Percentiles rank a stretch among this genome's conserved stretches.
phyloP scores from a whole-genome alignment of 2,113 vertebrate genomes.

The Cavia porcellus region DNA sequence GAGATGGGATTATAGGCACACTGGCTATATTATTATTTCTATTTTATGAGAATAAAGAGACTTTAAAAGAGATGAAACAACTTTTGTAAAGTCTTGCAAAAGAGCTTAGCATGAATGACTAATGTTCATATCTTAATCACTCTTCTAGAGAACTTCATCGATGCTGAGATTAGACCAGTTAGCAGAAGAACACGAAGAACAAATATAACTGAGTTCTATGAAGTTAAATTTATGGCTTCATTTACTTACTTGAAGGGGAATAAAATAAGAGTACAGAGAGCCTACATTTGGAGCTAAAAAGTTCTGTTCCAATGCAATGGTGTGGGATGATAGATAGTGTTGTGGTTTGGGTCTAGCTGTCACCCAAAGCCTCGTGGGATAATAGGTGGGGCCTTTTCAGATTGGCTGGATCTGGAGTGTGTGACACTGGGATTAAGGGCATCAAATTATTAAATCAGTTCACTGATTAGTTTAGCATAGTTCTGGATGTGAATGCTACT shows the following conservation, averaged over 20 bases:
- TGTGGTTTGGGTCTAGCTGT: neutral
- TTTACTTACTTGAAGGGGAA: neutral
- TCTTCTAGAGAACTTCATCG: neutral
- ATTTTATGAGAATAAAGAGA: neutral
- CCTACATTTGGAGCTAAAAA: neutral
- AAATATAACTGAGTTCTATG: neutral
- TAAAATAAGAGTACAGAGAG: neutral
- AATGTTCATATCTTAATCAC: neutral
- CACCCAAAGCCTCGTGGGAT: neutral
- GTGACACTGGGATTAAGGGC: neutral
- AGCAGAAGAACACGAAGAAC: neutral
- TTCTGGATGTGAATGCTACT: neutral
- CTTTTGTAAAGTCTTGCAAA: neutral
- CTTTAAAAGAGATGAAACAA: neutral
- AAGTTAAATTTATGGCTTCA: slow-evolving; percentile 1
- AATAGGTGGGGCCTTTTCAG: neutral
- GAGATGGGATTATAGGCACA: neutral
- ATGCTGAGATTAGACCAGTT: neutral
- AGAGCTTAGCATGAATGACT: neutral
- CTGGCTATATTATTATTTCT: neutral
- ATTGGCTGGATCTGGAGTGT: neutral
- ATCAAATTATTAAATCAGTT: neutral
- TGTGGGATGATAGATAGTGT: neutral
- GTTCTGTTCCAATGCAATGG: neutral
- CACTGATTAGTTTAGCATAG: neutral